Evolutionary conservation across 2,797 vertebrate species (phyloP), one percentile per base, ranked within the genome.

Genomic region (Acanthurus lineatus): DNA sequence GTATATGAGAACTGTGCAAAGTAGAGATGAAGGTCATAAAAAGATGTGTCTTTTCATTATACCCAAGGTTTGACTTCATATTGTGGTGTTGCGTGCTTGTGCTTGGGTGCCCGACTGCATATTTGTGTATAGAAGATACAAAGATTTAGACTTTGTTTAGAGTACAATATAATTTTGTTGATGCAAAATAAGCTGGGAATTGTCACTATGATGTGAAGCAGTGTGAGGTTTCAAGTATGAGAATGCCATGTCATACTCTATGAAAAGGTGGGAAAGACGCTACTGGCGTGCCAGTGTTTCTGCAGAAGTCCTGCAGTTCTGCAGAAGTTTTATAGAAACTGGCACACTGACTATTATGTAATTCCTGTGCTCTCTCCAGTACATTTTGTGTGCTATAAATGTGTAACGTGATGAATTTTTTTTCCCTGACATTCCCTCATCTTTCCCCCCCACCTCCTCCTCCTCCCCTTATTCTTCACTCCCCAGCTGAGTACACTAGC

Each of bases 371-470:
- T 75, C 62, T 52, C 17, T 81, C 72, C 53, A 86, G 25, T 67
- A 47, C 22, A 63, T 56, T 81, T 65, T 63, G 60, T 63, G 77
- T 66, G 57, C 74, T 86, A 72, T 88, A 86, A 91, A 90, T 89
- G 81, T 89, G 90, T 88, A 93, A 91, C 88, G 83, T 64, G 64
- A 90, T 72, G 82, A 54, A 54, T 76, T 90, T 89, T 87, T 88
- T 68, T 79, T 79, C 68, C 64, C 77, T 76, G 38, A 69, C 82
- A 79, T 77, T 75, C 81, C 72, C 70, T 71, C 73, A 66, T 78
- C 64, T 68, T 79, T 62, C 66, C 48, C 25, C 47, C 71, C 76
- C 54, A 71, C 68, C 70, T 35, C 60, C 52, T 16, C 61, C 71
- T 35, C 76, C 69, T 15, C 57, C 20, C 63, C 12, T 64, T 53